Base-by-base conservation (phyloP, 35 echinoderm and acorn worm genomes). In the Patiria miniata region DNA sequence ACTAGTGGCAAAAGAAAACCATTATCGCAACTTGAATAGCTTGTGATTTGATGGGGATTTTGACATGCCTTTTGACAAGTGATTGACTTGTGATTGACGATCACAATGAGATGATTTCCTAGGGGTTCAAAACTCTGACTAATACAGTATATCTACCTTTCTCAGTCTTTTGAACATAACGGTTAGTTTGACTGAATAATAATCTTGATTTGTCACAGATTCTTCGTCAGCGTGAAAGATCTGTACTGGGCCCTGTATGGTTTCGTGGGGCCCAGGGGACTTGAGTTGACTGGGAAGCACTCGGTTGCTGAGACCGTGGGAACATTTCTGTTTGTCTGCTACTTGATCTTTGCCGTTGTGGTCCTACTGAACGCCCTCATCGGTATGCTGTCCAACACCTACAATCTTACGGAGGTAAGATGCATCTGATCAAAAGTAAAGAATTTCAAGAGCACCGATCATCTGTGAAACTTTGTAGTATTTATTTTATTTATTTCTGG, bases 381-480 rank as follows among this genome's bases (percentile, higher is more conserved):
- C n/a, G 83, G 51, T 37, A 85, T 85, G 83, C 52, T 85, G 57
- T 59, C 51, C 59, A 85, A 69, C 38, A 85, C 83, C 18, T 85
- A 85, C 56, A 85, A 39, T 39, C 18, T 29, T 16, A 39, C 61
- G 0, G 83, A 85, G 83, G 83, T 85, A 40, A 69, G 83, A 8
- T 23, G 2, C 28, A 60, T 60, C 28, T 60, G 19, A 26, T 60
- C 28, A 18, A 60, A n/a, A 4, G 56, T 0, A 5, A n/a, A 18
- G 7, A 22, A 18, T 15, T 57, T 26, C 28, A 3, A 5, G 18
- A 4, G 28, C 19, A 60, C 56, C 56, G 28, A 4, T 18, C 28
- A 18, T 60, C 16, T 18, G 28, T 4, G 28, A 5, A n/a, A 18
- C 18, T 18, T 18, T n/a, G 7, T 0, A 18, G 54, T 57, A 60